Base-by-base conservation (phyloP, 2,797 vertebrate species). In the Benthosema pterotum region DNA sequence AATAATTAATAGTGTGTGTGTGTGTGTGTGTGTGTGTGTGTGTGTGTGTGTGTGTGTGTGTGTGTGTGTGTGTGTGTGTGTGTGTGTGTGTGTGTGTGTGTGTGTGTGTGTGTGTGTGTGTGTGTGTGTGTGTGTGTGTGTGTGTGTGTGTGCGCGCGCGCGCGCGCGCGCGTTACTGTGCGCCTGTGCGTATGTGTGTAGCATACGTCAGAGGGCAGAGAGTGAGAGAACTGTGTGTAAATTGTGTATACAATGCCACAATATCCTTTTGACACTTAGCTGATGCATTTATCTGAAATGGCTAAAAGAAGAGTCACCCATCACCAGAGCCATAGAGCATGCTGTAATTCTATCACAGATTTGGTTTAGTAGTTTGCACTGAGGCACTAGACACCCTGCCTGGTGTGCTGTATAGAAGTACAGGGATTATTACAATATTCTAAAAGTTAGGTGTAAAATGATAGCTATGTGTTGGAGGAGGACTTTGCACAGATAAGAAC, bases 1-100 rank as follows among this genome's bases (percentile, higher is more conserved):
- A 89, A 88, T 90, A 88, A 89, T 90, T 88, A 88, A 90, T 90
- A 85, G 74, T 72, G 75, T 58, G 13, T 28, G 57, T 69, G 77
- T 77, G 77, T 75, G 71, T 50, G 11, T 13, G 19, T 42, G 69
- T 57, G 59, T 72, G 62, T 49, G 28, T 46, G 69, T 22, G 71
- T 11, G 54, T 58, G 59, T 22, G 71, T 55, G 68, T 25, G 72
- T 52, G 71, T 55, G 63, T 60, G 68, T 38, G 1, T 8, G 13
- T 42, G 52, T 42, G 16, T 52, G 38, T 11, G 45, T 13, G 38
- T 14, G 53, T 15, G 42, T 11, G 45, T 48, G 67, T 51, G 15
- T 42, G 18, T 28, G 47, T 32, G 46, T 13, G 28, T 62, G 55
- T 56, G 16, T 50, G 58, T 60, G 51, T 54, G 50, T 69, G 50